These are phyloP conservation scores for Lamellibrachia satsuma DNA, from an alignment of 2,888 invertebrate genomes.

Conservation along the genomic window DNA sequence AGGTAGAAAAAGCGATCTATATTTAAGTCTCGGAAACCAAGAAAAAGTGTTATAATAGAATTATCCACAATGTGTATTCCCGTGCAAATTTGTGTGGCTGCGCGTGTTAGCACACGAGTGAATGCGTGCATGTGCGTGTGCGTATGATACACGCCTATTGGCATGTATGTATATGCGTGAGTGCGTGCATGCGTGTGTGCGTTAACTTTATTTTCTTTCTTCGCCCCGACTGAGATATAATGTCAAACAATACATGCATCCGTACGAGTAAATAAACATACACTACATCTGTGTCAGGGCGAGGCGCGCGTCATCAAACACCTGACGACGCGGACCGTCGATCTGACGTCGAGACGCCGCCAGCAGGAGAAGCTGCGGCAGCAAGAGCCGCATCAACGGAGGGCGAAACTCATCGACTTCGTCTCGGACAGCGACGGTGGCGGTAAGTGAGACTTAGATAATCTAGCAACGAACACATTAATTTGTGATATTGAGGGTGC, in stretches of 20 bases:
- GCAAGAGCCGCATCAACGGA: conserved; percentile 49
- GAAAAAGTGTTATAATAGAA: too few relatives aligned
- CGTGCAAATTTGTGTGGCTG: not conserved
- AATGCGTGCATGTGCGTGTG: not conserved
- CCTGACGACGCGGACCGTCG: conserved; percentile 49
- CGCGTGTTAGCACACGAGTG: not conserved
- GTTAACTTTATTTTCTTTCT: too few relatives aligned
- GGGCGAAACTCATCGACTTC: conserved; percentile 55
- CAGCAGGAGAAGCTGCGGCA: conserved; percentile 50
- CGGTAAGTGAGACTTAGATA: conserved; percentile 28
- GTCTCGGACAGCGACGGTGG: conserved; percentile 52
- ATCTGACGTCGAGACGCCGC: conserved; percentile 51
- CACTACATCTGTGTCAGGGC: conserved; percentile 45
- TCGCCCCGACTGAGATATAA: too few relatives aligned
- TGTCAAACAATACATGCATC: not conserved
- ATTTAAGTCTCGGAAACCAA: too few relatives aligned
- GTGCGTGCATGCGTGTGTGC: not conserved
- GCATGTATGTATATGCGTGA: not conserved
- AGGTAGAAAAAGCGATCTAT: too few relatives aligned
- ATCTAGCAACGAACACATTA: not conserved
- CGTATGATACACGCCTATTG: not conserved
- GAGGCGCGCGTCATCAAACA: conserved; percentile 58
- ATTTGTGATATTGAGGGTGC: not conserved
- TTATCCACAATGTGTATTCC: not conserved
- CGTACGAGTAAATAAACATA: not conserved